Evolutionary conservation across 2,797 vertebrate genomes (phyloP), one percentile per base, ranked within the genome.

Genomic region (Prunella strophiata): DNA sequence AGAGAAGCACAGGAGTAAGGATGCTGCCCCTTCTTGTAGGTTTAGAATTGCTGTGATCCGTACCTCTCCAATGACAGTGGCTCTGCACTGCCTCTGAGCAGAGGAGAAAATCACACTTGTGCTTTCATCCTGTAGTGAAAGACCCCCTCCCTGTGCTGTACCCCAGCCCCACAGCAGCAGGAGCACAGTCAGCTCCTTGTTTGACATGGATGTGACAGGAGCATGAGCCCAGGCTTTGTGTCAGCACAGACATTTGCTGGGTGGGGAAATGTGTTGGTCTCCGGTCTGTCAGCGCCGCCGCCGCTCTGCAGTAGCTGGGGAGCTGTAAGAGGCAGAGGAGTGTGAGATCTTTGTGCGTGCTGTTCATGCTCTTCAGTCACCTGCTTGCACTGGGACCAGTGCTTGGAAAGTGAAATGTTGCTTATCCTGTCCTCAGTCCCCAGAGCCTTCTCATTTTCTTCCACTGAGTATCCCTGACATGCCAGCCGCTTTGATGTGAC

Each of bases 301-400:
- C 42, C 1, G 0, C 1, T 2, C 57, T 58, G 61, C 43, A 42
- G 78, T 59, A 34, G 19, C 85, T 74, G 62, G 76, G 85, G 70
- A 65, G 50, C 66, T 88, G 70, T 81, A 34, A 70, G 65, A 92
- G 47, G 26, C 66, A 84, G 62, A 80, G 66, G 26, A 88, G 85
- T 45, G 55, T 76, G 66, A 92, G 75, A 84, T 81, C 38, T 70
- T 65, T 91, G 16, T 51, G 43, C 43, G 16, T 16, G 61, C 91
- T 88, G 27, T 80, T 91, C 90, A 61, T 57, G 83, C 86, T 92
- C n/a, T 84, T 91, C 92, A 75, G 58, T 83, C 92, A 89, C 79
- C 70, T 93, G 66, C 73, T 65, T 65, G 65, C 65, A 16, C 72
- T 80, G 93, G 43, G 70, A 76, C 55, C 8, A 3, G 40, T n/a